Percentiles rank a stretch among this genome's conserved stretches.
These are phyloP conservation scores for Bhutanitis thaidina DNA, from an alignment of 2,888 invertebrate genomes.

Conservation along the genomic window DNA sequence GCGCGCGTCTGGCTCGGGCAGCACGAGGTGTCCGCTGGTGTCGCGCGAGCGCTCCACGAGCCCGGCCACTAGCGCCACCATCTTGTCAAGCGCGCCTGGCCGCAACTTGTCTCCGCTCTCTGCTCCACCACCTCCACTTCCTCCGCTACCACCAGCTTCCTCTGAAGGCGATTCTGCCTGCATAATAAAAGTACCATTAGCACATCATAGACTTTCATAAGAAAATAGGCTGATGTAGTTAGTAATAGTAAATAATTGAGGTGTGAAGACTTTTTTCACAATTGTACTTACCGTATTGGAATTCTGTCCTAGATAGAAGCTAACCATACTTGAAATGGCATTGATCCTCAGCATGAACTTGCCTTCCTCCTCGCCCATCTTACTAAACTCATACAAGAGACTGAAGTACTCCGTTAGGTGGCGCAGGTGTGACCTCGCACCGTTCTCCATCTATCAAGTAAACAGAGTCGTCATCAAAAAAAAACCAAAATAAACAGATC, in stretches of 20 bases:
- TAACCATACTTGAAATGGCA: conserved; percentile 93
- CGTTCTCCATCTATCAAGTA: conserved; percentile 87
- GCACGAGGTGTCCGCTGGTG: conserved; percentile 84
- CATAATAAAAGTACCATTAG: background rate
- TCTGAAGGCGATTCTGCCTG: conserved; percentile 67
- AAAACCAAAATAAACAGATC: too few relatives aligned
- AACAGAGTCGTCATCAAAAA: too few relatives aligned
- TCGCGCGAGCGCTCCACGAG: conserved; percentile 94
- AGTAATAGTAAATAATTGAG: too few relatives aligned
- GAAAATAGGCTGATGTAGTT: too few relatives aligned
- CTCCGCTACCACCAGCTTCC: conserved; percentile 67
- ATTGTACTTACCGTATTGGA: conserved; percentile 40
- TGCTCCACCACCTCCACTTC: conserved; percentile 35
- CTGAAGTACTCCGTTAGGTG: conserved; percentile 96
- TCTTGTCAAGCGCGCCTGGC: conserved; percentile 95
- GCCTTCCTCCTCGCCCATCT: conserved; percentile 96
- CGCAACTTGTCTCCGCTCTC: conserved; percentile 84
- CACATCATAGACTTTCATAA: too few relatives aligned
- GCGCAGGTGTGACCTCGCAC: conserved; percentile 90
- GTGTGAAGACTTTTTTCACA: too few relatives aligned
- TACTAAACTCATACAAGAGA: conserved; percentile 94
- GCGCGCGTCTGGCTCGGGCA: too few relatives aligned
- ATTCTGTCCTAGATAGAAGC: conserved; percentile 93
- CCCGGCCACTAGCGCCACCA: conserved; percentile 94
- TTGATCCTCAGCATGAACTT: conserved; percentile 92